Base-by-base conservation (phyloP, 1,140 invertebrate genomes). In the Nebria ingens region DNA sequence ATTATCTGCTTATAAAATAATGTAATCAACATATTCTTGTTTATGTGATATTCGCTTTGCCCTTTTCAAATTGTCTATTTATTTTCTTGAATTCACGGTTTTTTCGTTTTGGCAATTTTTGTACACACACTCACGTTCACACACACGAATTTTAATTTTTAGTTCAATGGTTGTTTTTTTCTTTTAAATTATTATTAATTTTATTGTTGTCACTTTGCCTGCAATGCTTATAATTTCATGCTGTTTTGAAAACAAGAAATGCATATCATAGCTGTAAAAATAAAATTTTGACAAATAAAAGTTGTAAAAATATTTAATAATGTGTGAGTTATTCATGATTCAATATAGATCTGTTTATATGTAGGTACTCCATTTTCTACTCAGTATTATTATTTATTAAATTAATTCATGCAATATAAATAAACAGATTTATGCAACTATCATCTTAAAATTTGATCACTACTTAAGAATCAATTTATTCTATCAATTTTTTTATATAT, bases 241-340 rank as follows among this genome's bases (percentile, higher is more conserved):
- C 79, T 76, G 76, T 77, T 78, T 79, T 78, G 78, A 82, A 80
- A 83, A 77, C 79, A 84, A 83, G 80, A 79, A 81, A 84, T 86
- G 84, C 83, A 86, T 86, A 86, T 86, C 83, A 86, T 86, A 85
- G 83, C 82, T 86, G 83, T 86, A 85, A 84, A 76, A 78, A 74
- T 73, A 76, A 76, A 76, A 76, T 80, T 79, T 81, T 80, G 76
- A 80, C 77, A 79, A 80, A 80, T 79, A 80, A 80, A 80, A 76
- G 73, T 72, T 79, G 74, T 80, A 78, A 73, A 79, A 77, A 55
- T 21, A 42, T 52, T 64, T 55, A 25, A 11, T 45, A 12, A 17
- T 45, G 40, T 45, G 25, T 40, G 2, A 73, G 73, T 59, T 71
- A n/a, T 34, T n/a, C 25, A 34, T 34, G 25, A 9, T 34, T n/a